Base-by-base conservation (phyloP, 2,113 vertebrate genomes). In the Phyllopteryx taeniolatus region DNA sequence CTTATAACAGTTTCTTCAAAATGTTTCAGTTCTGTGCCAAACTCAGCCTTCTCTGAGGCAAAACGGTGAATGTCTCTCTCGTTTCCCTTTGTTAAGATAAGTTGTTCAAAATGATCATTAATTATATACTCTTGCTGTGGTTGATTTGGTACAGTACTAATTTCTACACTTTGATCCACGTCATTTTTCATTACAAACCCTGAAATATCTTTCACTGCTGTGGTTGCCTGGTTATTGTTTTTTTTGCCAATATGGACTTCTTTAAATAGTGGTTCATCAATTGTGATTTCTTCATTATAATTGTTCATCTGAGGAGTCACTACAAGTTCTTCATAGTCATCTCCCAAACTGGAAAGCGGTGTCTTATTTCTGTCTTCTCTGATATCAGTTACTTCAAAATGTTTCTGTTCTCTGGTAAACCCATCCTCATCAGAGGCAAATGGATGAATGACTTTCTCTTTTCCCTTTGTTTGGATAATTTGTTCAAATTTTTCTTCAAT, bases 111-210 rank as follows among this genome's bases (percentile, higher is more conserved):
- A 44, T 65, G 87, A 57, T 91, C 91, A 73, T 86, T 81, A 15
- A 71, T 65, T 8, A 74, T 0, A 2, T 87, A 86, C 46, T 87
- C 79, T n/a, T 83, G 80, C 68, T 57, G 75, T 68, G 69, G 68
- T 19, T 71, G 77, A 3, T 66, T 74, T 51, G 79, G 65, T 15
- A 72, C 33, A 0, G 72, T 68, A 2, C 47, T 90, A 62, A 87
- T 79, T 71, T 84, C 51, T 13, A 79, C 33, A 0, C 74, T 76
- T 0, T 87, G 64, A 39, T 91, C 91, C 20, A 94, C 85, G 73
- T 95, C 92, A 70, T 87, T 72, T 8, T 72, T 64, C 12, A 93
- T 92, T 73, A 91, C 74, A 63, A 89, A 84, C 53, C 92, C 94
- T 57, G 83, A 66, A 9, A 81, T 11, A 0, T 92, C 91, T 35